These are phyloP conservation scores for Pteropus alecto DNA, from an alignment of 2,113 vertebrate genomes.

Conservation along the genomic window DNA sequence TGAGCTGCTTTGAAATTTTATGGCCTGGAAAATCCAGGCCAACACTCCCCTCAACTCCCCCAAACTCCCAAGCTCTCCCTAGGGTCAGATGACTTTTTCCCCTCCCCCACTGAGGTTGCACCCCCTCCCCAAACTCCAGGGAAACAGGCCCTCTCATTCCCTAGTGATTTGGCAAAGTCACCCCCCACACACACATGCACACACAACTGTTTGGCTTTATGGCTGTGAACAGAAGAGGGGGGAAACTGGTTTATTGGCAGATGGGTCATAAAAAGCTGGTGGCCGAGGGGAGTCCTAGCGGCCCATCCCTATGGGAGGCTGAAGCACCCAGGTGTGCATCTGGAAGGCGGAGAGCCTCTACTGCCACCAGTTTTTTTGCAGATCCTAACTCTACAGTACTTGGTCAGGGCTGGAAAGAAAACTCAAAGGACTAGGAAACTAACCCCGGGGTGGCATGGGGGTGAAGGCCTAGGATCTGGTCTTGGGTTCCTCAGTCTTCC, in stretches of 20 bases:
- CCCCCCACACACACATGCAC: neutral
- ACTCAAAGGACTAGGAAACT: neutral
- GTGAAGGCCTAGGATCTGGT: neutral
- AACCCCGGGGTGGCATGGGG: neutral
- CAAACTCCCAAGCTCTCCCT: neutral
- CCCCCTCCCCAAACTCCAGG: conserved; percentile 8
- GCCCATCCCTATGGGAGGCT: conserved; percentile 38
- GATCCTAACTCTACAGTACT: neutral
- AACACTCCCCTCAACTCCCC: conserved; percentile 28
- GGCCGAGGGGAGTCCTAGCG: conserved; percentile 35
- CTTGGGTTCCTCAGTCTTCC: neutral
- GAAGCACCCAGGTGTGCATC: conserved; percentile 56
- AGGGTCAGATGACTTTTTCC: conserved; percentile 58
- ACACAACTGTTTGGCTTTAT: conserved; percentile 84
- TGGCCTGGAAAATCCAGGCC: conserved; percentile 93
- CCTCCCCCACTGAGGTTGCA: conserved; percentile 44
- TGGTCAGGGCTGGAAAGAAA: conserved; percentile 11
- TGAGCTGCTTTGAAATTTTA: conserved; percentile 94
- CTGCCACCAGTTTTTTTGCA: neutral
- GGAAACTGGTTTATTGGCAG: conserved; percentile 91
- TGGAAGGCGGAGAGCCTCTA: neutral
- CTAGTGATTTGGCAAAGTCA: conserved; percentile 52
- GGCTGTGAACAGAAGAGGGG: conserved; percentile 93
- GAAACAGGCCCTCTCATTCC: conserved; percentile 55
- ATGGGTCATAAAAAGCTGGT: conserved; percentile 94